Percentiles rank a stretch among this genome's conserved stretches.
These are phyloP conservation scores for Sipha maydis DNA, from an alignment of 2,888 invertebrate species.

Conservation along the genomic window DNA sequence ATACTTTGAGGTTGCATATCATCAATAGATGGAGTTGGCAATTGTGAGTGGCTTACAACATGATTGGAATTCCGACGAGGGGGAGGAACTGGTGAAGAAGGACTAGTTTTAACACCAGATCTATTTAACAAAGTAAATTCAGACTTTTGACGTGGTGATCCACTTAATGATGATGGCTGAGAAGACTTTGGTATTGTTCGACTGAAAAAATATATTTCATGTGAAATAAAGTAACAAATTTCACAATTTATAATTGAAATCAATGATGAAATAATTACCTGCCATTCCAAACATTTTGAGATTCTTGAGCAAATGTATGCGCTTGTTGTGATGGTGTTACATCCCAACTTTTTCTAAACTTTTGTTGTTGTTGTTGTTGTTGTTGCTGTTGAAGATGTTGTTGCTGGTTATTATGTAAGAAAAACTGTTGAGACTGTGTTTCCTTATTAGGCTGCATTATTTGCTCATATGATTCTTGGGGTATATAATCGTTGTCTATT, in stretches of 20 bases:
- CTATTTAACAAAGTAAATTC: conserved; percentile 63
- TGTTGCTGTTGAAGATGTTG: neutral
- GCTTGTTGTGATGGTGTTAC: conserved; percentile 18
- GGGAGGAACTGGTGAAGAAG: conserved; percentile 64
- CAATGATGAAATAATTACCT: conserved; percentile 45
- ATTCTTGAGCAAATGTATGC: conserved; percentile 44
- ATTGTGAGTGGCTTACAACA: conserved; percentile 69
- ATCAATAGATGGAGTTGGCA: conserved; percentile 78
- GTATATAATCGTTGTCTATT: conserved; percentile 6
- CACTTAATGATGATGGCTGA: conserved; percentile 64
- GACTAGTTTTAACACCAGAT: conserved; percentile 62
- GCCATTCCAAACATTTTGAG: conserved; percentile 53
- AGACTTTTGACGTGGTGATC: conserved; percentile 64
- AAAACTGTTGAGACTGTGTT: conserved; percentile 46
- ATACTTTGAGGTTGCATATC: conserved; percentile 95
- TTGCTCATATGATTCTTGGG: conserved; percentile 23
- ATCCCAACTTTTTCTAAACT: conserved; percentile 43
- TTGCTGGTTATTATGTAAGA: conserved; percentile 49
- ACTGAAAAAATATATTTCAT: conserved; percentile 10
- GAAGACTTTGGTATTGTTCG: conserved; percentile 58
- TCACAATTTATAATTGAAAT: neutral
- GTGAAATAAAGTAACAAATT: neutral
- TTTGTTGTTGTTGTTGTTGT: conserved; percentile 29
- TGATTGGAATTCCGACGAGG: conserved; percentile 63
- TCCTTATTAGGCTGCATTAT: conserved; percentile 21